Conservation (phyloP, 2,797 vertebrate genomes). For the Rallus crepitans region DNA sequence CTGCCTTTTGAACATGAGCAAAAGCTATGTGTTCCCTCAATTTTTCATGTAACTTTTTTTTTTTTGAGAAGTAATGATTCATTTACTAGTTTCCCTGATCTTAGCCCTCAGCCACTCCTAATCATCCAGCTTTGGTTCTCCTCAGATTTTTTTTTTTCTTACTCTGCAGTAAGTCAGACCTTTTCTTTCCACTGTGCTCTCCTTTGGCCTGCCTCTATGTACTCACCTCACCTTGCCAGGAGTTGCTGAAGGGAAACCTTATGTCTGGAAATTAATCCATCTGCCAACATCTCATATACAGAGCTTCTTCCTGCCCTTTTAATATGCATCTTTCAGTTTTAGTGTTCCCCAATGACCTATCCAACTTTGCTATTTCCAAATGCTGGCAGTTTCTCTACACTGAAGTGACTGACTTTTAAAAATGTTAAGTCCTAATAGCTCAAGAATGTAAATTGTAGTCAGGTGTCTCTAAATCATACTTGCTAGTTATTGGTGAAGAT, state of each 20-base stretch:
- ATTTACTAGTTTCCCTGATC: not conserved
- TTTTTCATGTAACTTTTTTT: not conserved
- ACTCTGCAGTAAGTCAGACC: not conserved
- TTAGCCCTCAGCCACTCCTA: not conserved
- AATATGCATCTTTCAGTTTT: not conserved
- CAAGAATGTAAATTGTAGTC: not conserved
- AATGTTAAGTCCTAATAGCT: not conserved
- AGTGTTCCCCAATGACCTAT: not conserved
- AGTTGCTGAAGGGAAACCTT: not conserved
- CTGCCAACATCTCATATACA: not conserved
- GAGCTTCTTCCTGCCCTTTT: not conserved
- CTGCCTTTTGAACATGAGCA: not conserved
- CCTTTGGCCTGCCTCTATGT: not conserved
- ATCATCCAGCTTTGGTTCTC: not conserved
- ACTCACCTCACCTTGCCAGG: not conserved
- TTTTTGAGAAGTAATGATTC: not conserved
- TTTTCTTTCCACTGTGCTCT: not conserved
- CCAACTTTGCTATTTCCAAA: not conserved
- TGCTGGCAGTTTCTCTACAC: not conserved
- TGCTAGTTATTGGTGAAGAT: not conserved
- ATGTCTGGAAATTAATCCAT: not conserved
- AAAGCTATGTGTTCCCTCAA: not conserved
- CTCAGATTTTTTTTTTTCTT: not conserved
- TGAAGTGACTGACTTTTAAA: not conserved
- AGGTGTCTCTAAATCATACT: constrained; percentile 18